These are phyloP conservation scores for Pagrus major DNA, from an alignment of 2,113 vertebrate species.

Conservation along the genomic window DNA sequence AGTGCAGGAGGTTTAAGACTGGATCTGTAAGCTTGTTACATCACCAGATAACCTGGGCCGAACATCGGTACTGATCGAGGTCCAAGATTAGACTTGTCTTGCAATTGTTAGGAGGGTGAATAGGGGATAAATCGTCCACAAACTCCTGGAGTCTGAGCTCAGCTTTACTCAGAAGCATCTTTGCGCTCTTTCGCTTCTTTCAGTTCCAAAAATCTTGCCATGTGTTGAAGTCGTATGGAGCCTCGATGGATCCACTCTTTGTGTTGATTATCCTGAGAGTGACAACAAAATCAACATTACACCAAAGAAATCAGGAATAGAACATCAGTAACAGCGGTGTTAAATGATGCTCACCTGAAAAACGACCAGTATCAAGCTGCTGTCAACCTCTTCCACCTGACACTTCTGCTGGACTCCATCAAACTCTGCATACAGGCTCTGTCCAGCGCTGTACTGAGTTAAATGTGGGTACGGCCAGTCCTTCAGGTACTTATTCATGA, in stretches of 20 bases:
- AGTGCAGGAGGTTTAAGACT: no score
- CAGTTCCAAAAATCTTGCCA: slow-evolving; percentile 77
- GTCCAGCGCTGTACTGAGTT: slow-evolving; percentile 88
- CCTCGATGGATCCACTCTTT: slow-evolving; percentile 95
- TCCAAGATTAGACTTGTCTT: no score
- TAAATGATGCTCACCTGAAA: slow-evolving; percentile 76
- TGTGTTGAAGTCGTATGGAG: slow-evolving; percentile 91
- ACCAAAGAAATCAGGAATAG: background rate
- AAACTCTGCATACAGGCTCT: slow-evolving; percentile 88
- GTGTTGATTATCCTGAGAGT: slow-evolving; percentile 86
- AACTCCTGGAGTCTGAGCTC: no score
- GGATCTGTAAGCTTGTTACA: no score
- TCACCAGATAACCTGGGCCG: no score
- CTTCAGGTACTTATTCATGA: slow-evolving; percentile 90
- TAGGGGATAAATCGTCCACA: no score
- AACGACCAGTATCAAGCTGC: slow-evolving; percentile 91
- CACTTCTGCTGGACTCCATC: slow-evolving; percentile 90
- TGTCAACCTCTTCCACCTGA: slow-evolving; percentile 89
- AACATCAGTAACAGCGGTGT: background rate
- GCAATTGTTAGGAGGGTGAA: no score
- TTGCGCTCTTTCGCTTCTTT: background rate
- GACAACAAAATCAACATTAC: background rate
- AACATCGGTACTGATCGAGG: no score
- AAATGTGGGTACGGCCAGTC: slow-evolving; percentile 92
- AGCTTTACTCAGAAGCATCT: slow-evolving; percentile 25